These are phyloP conservation scores for Enteromius viviparus DNA, from an alignment of 2,797 vertebrate species.

Conservation along the genomic window DNA sequence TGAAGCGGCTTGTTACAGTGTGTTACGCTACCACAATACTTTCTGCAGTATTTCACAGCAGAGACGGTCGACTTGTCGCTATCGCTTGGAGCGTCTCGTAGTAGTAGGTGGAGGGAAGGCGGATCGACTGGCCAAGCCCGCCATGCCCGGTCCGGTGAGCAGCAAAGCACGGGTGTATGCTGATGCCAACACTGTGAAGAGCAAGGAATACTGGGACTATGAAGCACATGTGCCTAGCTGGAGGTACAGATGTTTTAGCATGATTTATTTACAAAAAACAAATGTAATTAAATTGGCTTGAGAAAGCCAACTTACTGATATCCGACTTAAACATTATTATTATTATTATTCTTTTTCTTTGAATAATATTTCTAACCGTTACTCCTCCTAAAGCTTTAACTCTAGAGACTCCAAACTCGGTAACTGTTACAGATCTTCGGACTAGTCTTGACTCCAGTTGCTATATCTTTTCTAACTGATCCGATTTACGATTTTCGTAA, in stretches of 20 bases:
- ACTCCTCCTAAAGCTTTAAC: too few species aligned
- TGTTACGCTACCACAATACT: background rate
- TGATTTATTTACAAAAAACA: background rate
- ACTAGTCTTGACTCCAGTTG: too few species aligned
- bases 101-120: conserved; percentile 65
- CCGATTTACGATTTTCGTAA: too few species aligned
- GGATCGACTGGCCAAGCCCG: conserved; percentile 76
- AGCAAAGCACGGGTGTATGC: conserved; percentile 97
- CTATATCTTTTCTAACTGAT: too few species aligned
- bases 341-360: too few species aligned
- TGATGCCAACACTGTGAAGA: conserved; percentile 96
- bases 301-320: too few species aligned
- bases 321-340: too few species aligned
- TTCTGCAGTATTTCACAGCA: conserved; percentile 54
- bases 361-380: too few species aligned
- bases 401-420: too few species aligned
- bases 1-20: conserved; percentile 58
- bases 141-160: conserved; percentile 95
- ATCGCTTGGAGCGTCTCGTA: conserved; percentile 65
- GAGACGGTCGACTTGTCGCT: conserved; percentile 67
- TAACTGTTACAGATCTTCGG: too few species aligned
- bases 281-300: background rate
- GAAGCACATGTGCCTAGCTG: conserved; percentile 93
- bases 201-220: conserved; percentile 97
- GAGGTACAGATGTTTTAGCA: conserved; percentile 62